Conservation (phyloP, 2,797 vertebrate species). For the Gobio occitaniae region DNA sequence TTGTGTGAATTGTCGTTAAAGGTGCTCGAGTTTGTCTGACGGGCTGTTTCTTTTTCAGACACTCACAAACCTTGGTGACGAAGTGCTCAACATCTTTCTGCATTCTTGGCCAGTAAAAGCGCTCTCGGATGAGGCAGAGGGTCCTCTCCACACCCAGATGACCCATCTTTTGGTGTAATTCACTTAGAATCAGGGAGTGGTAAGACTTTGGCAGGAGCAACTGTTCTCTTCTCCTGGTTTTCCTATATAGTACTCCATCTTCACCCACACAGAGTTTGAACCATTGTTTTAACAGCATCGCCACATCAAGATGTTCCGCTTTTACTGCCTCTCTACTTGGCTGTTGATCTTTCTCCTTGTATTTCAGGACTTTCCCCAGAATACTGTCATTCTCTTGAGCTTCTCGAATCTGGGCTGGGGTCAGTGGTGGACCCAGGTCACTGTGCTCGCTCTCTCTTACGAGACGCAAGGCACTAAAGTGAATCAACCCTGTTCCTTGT, state of each 20-base stretch:
- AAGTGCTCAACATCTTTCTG: neutral
- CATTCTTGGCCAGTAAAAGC: conserved; percentile 30
- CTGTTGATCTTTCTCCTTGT: neutral
- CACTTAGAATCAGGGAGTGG: conserved; percentile 24
- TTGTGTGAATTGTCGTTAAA: neutral
- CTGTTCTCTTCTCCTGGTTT: neutral
- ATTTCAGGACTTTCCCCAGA: neutral
- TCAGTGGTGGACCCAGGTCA: too few species aligned
- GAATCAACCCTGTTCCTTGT: neutral
- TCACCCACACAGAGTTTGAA: neutral
- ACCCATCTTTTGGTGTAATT: conserved; percentile 45
- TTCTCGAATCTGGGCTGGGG: neutral
- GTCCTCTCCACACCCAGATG: conserved; percentile 20
- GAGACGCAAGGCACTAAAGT: neutral
- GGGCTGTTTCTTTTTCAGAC: conserved; percentile 27
- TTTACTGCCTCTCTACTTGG: neutral
- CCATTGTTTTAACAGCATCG: neutral
- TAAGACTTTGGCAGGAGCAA: neutral
- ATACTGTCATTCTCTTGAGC: neutral
- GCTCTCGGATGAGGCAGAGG: neutral
- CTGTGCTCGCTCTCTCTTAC: neutral
- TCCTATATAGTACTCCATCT: neutral
- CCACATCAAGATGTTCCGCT: neutral
- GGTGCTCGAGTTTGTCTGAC: conserved; percentile 2
- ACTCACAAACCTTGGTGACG: neutral